phyloP scores from a whole-genome alignment of 2,797 vertebrate genomes.

The Toxotes lorentzi region DNA sequence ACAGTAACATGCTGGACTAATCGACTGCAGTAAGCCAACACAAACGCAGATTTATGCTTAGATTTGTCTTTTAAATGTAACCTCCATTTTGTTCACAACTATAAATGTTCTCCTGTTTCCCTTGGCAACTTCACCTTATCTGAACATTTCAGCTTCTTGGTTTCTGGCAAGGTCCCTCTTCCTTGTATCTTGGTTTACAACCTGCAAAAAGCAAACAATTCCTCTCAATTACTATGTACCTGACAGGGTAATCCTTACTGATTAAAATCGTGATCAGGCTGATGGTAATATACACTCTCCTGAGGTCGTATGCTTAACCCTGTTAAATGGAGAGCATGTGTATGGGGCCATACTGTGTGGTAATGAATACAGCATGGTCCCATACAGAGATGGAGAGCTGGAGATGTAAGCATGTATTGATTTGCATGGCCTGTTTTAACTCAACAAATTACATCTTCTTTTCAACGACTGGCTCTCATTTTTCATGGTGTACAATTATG shows the following conservation, averaged over 20 bases:
- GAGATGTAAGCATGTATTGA: not conserved
- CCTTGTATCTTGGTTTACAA: conserved; percentile 34
- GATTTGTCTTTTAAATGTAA: conserved; percentile 46
- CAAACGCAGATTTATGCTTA: conserved; percentile 34
- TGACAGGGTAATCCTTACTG: not conserved
- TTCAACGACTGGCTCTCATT: no score
- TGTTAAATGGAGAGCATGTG: not conserved
- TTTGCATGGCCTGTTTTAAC: no score
- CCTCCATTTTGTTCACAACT: conserved; percentile 27
- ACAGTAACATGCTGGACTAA: conserved; percentile 43
- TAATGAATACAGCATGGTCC: not conserved
- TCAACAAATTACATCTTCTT: no score
- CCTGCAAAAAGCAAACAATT: conserved; percentile 2
- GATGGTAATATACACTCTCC: not conserved
- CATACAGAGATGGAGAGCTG: not conserved
- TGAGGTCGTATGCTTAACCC: not conserved
- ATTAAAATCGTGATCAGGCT: not conserved
- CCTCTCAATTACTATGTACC: not conserved
- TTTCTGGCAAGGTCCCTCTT: conserved; percentile 45
- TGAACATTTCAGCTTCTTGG: conserved; percentile 49
- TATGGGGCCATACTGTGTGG: not conserved
- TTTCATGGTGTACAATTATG: no score
- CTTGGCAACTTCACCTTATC: conserved; percentile 57
- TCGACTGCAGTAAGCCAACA: conserved; percentile 35
- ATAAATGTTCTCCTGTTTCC: conserved; percentile 64